phyloP scores from a whole-genome alignment of 2,888 invertebrate species.

The Mayetiola destructor region DNA sequence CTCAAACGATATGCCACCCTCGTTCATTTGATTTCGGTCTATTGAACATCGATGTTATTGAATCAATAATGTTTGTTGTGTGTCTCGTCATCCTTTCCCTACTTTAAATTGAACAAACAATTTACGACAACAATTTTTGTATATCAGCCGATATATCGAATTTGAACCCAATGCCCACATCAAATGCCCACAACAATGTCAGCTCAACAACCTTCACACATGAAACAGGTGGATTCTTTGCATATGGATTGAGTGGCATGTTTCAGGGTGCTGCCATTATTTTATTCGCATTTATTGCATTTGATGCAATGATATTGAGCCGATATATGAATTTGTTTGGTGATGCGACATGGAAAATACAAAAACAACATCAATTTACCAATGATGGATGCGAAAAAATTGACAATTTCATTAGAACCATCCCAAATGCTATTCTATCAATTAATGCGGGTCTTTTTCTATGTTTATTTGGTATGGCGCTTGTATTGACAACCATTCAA shows the following conservation, averaged over 20 bases:
- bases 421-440: not conserved
- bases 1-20: no score
- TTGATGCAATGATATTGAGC: not conserved
- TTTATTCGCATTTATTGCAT: conserved; percentile 6
- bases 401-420: not conserved
- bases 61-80: not conserved
- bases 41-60: not conserved
- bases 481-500: conserved; percentile 8
- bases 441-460: not conserved
- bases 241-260: not conserved
- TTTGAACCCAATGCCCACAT: not conserved
- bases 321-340: not conserved
- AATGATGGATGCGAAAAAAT: not conserved
- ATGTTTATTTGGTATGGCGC: not conserved
- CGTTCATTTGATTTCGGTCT: not conserved
- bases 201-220: no score
- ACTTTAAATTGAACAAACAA: not conserved
- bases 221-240: not conserved
- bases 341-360: no score
- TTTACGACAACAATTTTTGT: no score
- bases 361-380: not conserved
- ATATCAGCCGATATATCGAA: not conserved
- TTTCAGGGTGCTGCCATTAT: not conserved
- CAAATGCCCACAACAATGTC: not conserved
- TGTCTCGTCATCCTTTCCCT: not conserved